A percentile compares a stretch with the other conserved stretches of the same genome.
Conservation (phyloP, 2,113 vertebrate genomes). For the Crotophaga sulcirostris region DNA sequence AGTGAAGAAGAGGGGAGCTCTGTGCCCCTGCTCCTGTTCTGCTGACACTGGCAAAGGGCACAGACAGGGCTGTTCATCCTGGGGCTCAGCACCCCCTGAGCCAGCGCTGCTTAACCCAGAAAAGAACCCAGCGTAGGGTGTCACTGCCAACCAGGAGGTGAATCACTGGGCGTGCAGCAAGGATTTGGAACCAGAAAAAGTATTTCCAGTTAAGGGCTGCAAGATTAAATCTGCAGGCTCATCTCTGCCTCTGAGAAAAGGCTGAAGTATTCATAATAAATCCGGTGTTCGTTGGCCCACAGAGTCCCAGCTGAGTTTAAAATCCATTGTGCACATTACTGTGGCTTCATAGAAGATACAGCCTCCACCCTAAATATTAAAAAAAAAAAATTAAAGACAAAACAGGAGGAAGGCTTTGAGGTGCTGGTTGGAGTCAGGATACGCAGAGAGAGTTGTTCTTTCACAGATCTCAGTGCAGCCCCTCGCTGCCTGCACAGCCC, state of each 20-base stretch:
- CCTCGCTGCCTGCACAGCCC: neutral
- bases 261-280: neutral
- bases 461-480: too few relatives aligned
- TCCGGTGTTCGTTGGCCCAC: neutral
- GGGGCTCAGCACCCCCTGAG: too few relatives aligned
- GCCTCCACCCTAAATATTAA: neutral
- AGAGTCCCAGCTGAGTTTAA: neutral
- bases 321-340: neutral
- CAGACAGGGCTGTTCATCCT: neutral
- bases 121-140: neutral
- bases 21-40: neutral
- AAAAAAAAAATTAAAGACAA: neutral
- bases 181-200: neutral
- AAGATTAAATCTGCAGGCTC: neutral
- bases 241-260: neutral
- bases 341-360: neutral
- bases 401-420: neutral
- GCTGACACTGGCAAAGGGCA: neutral
- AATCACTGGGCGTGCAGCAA: neutral
- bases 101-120: neutral
- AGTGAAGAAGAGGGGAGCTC: neutral
- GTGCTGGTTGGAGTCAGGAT: neutral
- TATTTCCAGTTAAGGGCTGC: neutral
- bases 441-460: neutral
- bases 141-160: neutral